phyloP scores from a whole-genome alignment of 2,888 invertebrate species.

The Pheosia gnoma region DNA sequence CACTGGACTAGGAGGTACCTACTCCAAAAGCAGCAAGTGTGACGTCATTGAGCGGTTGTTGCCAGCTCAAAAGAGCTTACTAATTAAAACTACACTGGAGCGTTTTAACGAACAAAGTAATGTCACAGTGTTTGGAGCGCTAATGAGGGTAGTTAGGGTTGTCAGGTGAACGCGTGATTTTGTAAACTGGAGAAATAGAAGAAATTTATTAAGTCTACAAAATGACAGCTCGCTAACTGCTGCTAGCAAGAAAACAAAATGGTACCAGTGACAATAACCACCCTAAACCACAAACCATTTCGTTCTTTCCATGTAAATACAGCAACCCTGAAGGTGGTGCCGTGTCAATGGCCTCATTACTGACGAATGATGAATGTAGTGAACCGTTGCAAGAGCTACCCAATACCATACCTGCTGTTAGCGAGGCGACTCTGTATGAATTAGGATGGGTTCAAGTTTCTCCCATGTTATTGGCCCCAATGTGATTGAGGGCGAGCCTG shows the following conservation, averaged over 20 bases:
- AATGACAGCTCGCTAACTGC: too few species aligned
- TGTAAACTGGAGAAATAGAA: neutral
- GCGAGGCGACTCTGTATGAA: conserved; percentile 55
- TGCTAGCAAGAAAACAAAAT: neutral
- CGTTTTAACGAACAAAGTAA: conserved; percentile 42
- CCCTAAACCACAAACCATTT: neutral
- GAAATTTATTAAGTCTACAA: too few species aligned
- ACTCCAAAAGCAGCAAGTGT: neutral
- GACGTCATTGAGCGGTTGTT: neutral
- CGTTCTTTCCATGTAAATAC: neutral
- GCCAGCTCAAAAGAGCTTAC: conserved; percentile 7
- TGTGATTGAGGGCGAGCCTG: too few species aligned
- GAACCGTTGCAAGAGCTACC: conserved; percentile 68
- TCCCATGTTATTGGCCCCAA: too few species aligned
- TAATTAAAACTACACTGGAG: conserved; percentile 33
- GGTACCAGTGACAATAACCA: neutral
- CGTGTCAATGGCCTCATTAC: conserved; percentile 74
- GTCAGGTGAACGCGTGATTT: neutral
- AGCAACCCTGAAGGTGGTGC: conserved; percentile 15
- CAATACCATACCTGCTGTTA: conserved; percentile 61
- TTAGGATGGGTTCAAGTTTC: conserved; percentile 16
- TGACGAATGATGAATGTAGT: conserved; percentile 70
- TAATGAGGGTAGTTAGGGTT: conserved; percentile 26
- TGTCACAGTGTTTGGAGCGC: conserved; percentile 41
- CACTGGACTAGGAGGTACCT: too few species aligned